Percentiles rank a stretch among this genome's conserved stretches.
These are phyloP conservation scores for Circaetus cinerascens DNA, from an alignment of 2,113 vertebrate genomes.

Conservation along the genomic window DNA sequence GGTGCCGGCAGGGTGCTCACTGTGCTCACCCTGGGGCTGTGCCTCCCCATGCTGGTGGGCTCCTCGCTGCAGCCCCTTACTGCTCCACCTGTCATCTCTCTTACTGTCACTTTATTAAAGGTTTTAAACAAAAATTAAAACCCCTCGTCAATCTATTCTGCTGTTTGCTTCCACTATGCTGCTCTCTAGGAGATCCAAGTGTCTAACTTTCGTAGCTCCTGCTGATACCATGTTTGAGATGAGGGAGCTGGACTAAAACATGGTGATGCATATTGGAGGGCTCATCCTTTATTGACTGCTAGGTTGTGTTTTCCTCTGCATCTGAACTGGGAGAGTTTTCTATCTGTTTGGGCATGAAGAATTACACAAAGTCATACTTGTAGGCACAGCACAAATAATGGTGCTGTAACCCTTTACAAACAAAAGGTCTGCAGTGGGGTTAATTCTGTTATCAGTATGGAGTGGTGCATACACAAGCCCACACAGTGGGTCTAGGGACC, in stretches of 20 bases:
- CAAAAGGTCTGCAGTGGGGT: background rate
- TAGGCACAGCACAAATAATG: background rate
- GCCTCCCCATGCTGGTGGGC: background rate
- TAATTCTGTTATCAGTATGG: background rate
- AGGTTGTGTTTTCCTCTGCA: background rate
- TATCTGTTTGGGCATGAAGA: background rate
- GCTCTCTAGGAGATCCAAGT: background rate
- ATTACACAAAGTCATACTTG: background rate
- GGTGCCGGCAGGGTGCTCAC: background rate
- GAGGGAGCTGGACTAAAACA: background rate
- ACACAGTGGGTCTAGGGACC: background rate
- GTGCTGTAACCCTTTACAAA: background rate
- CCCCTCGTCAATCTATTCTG: background rate
- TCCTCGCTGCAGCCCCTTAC: background rate
- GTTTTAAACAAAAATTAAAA: background rate
- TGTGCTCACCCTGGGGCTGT: background rate
- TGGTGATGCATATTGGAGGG: background rate
- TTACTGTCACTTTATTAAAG: background rate
- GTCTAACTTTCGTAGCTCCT: background rate
- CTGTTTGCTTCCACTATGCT: background rate
- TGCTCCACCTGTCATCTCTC: background rate
- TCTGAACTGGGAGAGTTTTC: background rate
- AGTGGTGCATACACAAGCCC: background rate
- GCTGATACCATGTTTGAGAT: background rate
- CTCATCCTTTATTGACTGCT: background rate